Evolutionary conservation across 2,113 vertebrate genomes (phyloP), one percentile per base, ranked within the genome.

Genomic region (Silurus asotus): DNA sequence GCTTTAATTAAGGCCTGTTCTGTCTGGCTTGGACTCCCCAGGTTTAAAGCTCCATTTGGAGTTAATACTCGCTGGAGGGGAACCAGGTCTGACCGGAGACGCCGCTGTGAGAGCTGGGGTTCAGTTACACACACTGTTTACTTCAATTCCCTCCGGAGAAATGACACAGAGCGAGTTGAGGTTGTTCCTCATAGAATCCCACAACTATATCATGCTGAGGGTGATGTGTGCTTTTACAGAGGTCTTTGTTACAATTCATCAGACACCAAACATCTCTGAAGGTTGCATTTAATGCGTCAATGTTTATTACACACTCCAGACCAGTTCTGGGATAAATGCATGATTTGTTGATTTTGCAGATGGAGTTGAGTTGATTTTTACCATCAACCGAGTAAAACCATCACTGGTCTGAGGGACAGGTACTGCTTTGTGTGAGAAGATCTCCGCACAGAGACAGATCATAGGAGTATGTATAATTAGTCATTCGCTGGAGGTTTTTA

Each of bases 1-100:
- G 84, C 64, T 86, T 86, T 86, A 86, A 86, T 86, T 86, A 86
- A 69, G 77, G 20, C 55, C 84, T 79, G 75, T 58, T 85, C 75
- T 79, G 84, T 85, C 64, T 85, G 84, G 48, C 76, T 55, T 49
- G 10, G 62, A 70, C 77, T 81, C 37, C 76, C 23, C 84, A 59
- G 77, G 84, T 86, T 86, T 67, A 85, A 85, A 79, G 28, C 48
- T 14, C 49, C 74, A 61, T 56, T 86, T 49, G 23, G 84, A 81
- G 76, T 70, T 86, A 59, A 86, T 80, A 61, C 77, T 61, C 23
- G 28, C 77, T 70, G 77, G 84, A 70, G 84, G 37, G 77, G 77
- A 86, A 74, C 72, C 80, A 58, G 69, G 45, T 59, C 64, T 86
- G 87, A 65, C 55, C 82, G 84, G 89, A 84, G 85, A 83, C 89